Conservation (phyloP, 2,113 vertebrate genomes). For the Setophaga coronata region DNA sequence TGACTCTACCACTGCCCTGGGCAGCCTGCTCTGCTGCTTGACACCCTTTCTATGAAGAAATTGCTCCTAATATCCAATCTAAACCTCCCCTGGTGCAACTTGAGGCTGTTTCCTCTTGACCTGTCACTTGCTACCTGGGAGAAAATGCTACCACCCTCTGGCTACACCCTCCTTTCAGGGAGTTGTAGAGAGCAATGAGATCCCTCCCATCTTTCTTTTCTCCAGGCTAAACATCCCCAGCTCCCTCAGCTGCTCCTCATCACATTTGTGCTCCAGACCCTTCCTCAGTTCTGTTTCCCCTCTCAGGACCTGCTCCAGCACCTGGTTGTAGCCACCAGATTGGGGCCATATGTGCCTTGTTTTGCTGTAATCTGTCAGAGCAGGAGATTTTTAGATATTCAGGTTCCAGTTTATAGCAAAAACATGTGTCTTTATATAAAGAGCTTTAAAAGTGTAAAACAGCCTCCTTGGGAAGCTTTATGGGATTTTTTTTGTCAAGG, state of each 20-base stretch:
- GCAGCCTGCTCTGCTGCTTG: neutral
- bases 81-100: neutral
- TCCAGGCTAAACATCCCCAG: neutral
- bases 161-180: neutral
- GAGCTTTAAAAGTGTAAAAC: slow-evolving; percentile 2
- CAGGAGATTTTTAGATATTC: neutral
- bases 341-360: neutral
- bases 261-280: neutral
- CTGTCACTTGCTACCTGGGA: neutral
- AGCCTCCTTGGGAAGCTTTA: slow-evolving; percentile 14
- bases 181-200: neutral
- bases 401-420: neutral
- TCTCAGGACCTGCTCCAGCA: neutral
- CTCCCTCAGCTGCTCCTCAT: neutral
- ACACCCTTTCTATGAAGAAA: neutral
- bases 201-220: neutral
- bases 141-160: neutral
- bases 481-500: slow-evolving; percentile 4
- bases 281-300: neutral
- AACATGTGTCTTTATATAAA: slow-evolving; percentile 4
- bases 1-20: neutral
- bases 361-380: neutral
- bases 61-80: neutral
- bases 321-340: neutral
- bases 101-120: neutral